Evolutionary conservation across 1,140 invertebrate species (phyloP), one percentile per base, ranked within the genome.

Genomic region (Episyrphus balteatus): DNA sequence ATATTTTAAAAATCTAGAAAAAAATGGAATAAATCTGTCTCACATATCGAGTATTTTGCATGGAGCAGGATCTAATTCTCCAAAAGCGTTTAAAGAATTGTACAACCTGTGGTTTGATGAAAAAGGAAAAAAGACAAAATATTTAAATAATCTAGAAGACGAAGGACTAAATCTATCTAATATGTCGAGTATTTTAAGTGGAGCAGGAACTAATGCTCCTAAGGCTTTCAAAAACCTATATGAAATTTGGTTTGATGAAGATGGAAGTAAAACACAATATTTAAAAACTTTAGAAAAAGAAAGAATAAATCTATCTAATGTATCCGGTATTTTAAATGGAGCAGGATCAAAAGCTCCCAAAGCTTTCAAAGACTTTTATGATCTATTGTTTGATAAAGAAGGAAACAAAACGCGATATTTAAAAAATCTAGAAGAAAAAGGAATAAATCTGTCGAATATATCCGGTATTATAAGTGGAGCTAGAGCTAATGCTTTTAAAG

Each of bases 361-460:
- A n/a, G n/a, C n/a, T n/a, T n/a, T n/a, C n/a, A n/a, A n/a, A n/a
- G n/a, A n/a, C n/a, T n/a, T n/a, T n/a, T n/a, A n/a, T n/a, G n/a
- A n/a, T n/a, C n/a, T n/a, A n/a, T n/a, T n/a, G n/a, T n/a, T n/a
- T n/a, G n/a, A n/a, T n/a, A n/a, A n/a, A n/a, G 43, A 59, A 47
- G 49, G 56, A 47, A 42, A 57, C 14, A 50, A 18, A 51, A 52
- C 55, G 34, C 41, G 44, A 48, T 42, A 57, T 55, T 52, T 59
- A 49, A 39, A 48, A 52, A 55, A 62, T 46, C 59, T 62, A 44
- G 46, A 44, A 54, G 48, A 55, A 17, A 49, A 45, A 52, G 58
- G 52, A 52, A 61, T 61, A 51, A 55, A 31, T 11, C 44, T 51
- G 17, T 10, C 42, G 42, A 40, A 51, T 51, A 49, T 60, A 51